Conservation (phyloP, 92 coral and sea anemone genomes). For the Ricordea florida region DNA sequence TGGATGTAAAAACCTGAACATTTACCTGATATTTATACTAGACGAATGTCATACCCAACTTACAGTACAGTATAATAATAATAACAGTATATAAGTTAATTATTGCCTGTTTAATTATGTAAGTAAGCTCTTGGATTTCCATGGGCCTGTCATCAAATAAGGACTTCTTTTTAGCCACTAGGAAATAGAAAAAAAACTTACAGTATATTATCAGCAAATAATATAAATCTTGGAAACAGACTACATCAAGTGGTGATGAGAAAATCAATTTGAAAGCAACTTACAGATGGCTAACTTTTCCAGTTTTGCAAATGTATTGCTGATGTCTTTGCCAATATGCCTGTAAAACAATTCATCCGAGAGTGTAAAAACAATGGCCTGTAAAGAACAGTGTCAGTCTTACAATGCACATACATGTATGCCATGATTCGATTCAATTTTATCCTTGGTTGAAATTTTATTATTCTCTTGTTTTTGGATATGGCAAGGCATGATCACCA, state of each 20-base stretch:
- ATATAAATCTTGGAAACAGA: neutral
- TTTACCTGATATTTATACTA: no score
- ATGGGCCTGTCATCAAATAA: constrained; percentile 99
- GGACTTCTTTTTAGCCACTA: constrained; percentile 99
- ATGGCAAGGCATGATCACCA: no score
- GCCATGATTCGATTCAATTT: no score
- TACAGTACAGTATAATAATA: no score
- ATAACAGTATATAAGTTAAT: no score
- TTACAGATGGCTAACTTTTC: constrained; percentile 96
- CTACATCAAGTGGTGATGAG: neutral
- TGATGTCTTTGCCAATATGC: constrained; percentile 95
- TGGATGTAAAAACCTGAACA: no score
- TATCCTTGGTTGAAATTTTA: no score
- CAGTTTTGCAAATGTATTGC: constrained; percentile 94
- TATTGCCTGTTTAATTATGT: constrained; percentile 93
- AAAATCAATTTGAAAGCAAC: constrained; percentile 11
- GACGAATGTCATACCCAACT: no score
- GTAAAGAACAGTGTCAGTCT: neutral
- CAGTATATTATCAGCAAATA: neutral
- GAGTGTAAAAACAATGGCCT: neutral
- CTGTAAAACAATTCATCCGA: constrained; percentile 21
- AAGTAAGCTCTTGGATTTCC: constrained; percentile 98
- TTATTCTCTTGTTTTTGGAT: no score
- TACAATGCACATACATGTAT: no score
- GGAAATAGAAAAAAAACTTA: neutral